A percentile compares a stretch with the other conserved stretches of the same genome.
Evolutionary conservation across 2,113 vertebrate genomes (phyloP).

Genomic region (Oryzias melastigma): DNA sequence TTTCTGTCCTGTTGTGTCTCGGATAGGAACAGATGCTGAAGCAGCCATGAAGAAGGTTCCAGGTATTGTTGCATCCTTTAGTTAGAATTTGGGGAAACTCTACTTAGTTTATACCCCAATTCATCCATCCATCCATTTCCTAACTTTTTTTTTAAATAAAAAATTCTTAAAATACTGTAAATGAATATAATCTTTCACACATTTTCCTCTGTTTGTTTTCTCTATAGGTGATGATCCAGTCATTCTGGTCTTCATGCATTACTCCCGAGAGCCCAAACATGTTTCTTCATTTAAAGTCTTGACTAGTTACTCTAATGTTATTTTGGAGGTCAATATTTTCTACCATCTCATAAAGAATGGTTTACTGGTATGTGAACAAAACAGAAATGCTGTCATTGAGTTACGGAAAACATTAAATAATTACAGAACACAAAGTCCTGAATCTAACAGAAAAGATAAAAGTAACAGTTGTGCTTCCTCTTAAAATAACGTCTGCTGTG

Average conservation of each 20-base stretch:
- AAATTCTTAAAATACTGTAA: too few relatives aligned
- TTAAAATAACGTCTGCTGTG: too few relatives aligned
- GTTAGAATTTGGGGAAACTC: too few relatives aligned
- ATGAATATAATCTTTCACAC: too few relatives aligned
- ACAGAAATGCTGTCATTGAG: not conserved
- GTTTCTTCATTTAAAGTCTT: rapidly evolving
- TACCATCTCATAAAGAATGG: conserved; percentile 32
- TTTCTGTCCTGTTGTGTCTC: conserved; percentile 52
- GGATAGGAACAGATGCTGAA: not conserved
- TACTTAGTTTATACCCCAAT: too few relatives aligned
- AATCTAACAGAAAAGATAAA: too few relatives aligned
- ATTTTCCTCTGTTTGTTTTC: not conserved
- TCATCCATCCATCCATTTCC: too few relatives aligned
- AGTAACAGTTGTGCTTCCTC: too few relatives aligned
- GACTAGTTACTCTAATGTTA: rapidly evolving
- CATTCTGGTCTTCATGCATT: conserved; percentile 61
- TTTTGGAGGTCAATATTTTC: conserved; percentile 21
- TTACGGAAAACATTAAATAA: not conserved
- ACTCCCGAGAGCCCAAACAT: rapidly evolving
- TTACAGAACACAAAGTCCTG: not conserved
- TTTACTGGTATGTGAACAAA: conserved; percentile 14
- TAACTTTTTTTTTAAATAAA: too few relatives aligned
- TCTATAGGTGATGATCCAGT: conserved; percentile 33
- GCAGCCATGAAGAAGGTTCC: not conserved
- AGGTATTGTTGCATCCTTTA: conserved; percentile 14